These are phyloP conservation scores for Unio pictorum DNA, from an alignment of 2,888 invertebrate species.

Conservation along the genomic window DNA sequence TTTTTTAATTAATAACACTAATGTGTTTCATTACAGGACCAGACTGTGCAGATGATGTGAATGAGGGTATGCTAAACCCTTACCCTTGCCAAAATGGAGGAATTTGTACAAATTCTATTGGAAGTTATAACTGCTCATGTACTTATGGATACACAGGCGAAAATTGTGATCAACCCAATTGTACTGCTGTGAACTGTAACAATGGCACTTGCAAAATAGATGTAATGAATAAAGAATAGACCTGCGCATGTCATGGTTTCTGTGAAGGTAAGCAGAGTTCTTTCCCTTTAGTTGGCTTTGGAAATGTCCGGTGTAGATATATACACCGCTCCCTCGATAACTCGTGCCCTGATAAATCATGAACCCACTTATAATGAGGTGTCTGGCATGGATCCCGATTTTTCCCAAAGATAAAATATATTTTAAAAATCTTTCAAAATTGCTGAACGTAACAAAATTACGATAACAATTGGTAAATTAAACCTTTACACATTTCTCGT, in stretches of 20 bases:
- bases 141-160: conserved; percentile 50
- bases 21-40: conserved; percentile 22
- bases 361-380: no score
- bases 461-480: no score
- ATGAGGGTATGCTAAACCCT: conserved; percentile 28
- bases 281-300: not conserved
- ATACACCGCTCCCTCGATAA: no score
- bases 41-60: conserved; percentile 36
- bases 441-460: no score
- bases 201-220: conserved; percentile 32
- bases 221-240: conserved; percentile 18
- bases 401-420: no score
- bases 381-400: no score
- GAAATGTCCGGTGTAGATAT: not conserved
- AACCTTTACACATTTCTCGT: no score
- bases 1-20: not conserved
- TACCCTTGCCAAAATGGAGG: conserved; percentile 75
- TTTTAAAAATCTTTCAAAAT: no score
- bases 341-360: no score
- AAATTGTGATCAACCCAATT: conserved; percentile 49
- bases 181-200: conserved; percentile 44
- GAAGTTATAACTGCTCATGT: conserved; percentile 57
- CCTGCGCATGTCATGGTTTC: conserved; percentile 36
- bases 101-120: conserved; percentile 72
- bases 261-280: conserved; percentile 45